These are phyloP conservation scores for Felis chaus DNA, from an alignment of 2,113 vertebrate species.

Conservation along the genomic window DNA sequence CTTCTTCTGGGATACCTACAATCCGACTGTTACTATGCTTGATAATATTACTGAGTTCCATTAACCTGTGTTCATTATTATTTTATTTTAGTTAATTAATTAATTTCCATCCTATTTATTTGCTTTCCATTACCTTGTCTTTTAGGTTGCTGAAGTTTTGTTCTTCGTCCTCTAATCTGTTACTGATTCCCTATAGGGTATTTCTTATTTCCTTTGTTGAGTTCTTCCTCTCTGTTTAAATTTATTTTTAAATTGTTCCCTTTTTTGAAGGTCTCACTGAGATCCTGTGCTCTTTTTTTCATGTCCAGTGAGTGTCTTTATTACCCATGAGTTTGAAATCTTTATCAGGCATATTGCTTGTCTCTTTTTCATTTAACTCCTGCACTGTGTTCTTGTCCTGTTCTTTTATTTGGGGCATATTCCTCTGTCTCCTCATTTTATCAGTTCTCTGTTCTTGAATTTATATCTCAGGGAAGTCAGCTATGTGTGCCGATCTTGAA, in stretches of 20 bases:
- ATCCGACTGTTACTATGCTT: neutral
- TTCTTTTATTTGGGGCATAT: neutral
- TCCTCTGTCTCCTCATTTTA: neutral
- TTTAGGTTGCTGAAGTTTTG: neutral
- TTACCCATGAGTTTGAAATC: neutral
- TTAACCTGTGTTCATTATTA: neutral
- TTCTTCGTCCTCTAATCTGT: neutral
- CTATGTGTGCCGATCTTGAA: neutral
- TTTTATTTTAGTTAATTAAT: neutral
- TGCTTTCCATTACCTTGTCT: neutral
- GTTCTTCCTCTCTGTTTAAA: neutral
- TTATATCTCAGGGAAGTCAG: neutral
- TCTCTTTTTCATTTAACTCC: neutral
- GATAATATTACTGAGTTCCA: neutral
- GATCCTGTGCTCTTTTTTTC: neutral
- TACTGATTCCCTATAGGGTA: neutral
- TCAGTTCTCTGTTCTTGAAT: neutral
- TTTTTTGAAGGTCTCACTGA: neutral
- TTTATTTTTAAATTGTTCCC: neutral
- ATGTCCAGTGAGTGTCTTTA: neutral
- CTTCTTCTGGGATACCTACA: neutral
- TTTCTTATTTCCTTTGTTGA: neutral
- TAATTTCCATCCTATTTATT: neutral
- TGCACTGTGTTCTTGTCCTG: neutral
- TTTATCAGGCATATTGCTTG: neutral